Conservation (phyloP, 2,113 vertebrate genomes). For the Phalacrocorax carbo region DNA sequence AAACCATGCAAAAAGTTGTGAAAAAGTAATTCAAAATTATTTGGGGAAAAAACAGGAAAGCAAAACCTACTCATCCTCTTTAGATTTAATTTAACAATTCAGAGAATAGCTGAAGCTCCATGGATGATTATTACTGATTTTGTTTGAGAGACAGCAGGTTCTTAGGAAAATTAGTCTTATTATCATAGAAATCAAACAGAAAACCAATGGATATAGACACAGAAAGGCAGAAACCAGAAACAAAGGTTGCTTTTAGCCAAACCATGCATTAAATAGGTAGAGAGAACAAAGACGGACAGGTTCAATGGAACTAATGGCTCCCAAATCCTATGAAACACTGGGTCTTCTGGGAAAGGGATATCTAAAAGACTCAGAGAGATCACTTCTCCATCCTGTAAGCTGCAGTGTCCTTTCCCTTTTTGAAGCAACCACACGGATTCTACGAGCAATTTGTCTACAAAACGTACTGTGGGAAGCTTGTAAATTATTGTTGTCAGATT, state of each 20-base stretch:
- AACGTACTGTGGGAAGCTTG: neutral
- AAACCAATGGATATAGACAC: neutral
- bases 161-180: neutral
- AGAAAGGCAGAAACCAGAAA: neutral
- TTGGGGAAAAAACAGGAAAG: neutral
- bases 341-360: neutral
- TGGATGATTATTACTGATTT: neutral
- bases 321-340: neutral
- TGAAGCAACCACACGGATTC: neutral
- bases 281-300: neutral
- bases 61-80: neutral
- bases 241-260: neutral
- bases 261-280: neutral
- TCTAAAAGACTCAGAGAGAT: neutral
- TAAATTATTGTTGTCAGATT: neutral
- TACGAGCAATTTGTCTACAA: neutral
- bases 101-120: neutral
- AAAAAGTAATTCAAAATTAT: neutral
- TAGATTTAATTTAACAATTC: neutral
- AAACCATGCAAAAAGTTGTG: neutral
- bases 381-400: neutral
- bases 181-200: neutral
- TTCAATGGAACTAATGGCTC: neutral
- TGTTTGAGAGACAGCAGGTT: neutral
- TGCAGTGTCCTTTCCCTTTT: neutral